These are phyloP conservation scores for Rhorus exstirpatorius DNA, from an alignment of 2,888 invertebrate species.

Conservation along the genomic window DNA sequence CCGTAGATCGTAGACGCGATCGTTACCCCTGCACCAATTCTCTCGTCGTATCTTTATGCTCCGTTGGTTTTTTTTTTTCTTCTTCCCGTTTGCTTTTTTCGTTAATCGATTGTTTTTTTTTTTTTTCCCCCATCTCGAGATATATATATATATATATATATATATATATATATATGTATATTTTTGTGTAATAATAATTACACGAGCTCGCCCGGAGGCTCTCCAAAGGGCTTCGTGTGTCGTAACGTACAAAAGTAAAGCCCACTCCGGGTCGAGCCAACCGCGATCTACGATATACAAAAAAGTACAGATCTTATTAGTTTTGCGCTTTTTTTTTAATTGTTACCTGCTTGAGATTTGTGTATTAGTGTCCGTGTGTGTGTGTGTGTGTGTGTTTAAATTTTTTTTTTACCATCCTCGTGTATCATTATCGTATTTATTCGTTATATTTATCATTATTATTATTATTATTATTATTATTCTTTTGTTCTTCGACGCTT, in stretches of 20 bases:
- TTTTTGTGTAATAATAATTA: slow-evolving; percentile 63
- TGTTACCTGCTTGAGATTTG: slow-evolving; percentile 64
- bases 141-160: slow-evolving; percentile 17
- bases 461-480: no score
- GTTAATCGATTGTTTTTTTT: background rate
- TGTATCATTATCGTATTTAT: slow-evolving; percentile 68
- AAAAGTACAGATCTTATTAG: slow-evolving; percentile 76
- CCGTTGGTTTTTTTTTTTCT: slow-evolving; percentile 10
- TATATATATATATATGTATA: slow-evolving; percentile 20
- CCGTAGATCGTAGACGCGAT: slow-evolving; percentile 16
- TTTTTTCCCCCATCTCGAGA: slow-evolving; percentile 54
- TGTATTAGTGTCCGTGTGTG: slow-evolving; percentile 46
- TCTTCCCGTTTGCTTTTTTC: slow-evolving; percentile 10
- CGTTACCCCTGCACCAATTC: slow-evolving; percentile 4
- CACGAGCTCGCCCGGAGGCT: slow-evolving; percentile 71
- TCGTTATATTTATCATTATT: slow-evolving; percentile 41
- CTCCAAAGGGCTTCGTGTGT: slow-evolving; percentile 72
- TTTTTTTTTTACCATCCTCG: slow-evolving; percentile 70
- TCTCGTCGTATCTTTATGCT: no score
- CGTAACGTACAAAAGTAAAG: slow-evolving; percentile 69
- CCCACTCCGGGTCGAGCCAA: slow-evolving; percentile 63
- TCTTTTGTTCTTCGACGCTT: slow-evolving; percentile 62
- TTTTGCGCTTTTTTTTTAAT: slow-evolving; percentile 69
- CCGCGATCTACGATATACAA: slow-evolving; percentile 74
- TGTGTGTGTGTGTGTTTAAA: slow-evolving; percentile 37